A percentile compares a stretch with the other conserved stretches of the same genome.
phyloP scores from a whole-genome alignment of 2,888 invertebrate genomes.

The Anthoptus insignis region DNA sequence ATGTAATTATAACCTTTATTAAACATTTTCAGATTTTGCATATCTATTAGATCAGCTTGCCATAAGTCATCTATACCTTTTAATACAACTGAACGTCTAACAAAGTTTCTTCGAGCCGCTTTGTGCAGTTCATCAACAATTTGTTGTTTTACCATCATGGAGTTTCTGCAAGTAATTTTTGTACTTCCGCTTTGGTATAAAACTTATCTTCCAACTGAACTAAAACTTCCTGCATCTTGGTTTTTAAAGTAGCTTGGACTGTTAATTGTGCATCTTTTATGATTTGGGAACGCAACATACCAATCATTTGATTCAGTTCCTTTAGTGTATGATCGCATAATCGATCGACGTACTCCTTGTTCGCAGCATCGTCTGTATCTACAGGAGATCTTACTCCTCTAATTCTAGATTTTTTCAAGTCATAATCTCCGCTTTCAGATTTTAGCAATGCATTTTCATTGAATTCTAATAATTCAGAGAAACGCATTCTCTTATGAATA shows the following conservation, averaged over 20 bases:
- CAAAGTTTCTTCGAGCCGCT: no score
- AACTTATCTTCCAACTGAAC: no score
- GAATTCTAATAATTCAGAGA: not conserved
- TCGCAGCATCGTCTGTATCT: not conserved
- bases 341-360: not conserved
- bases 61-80: not conserved
- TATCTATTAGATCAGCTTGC: constrained; percentile 51
- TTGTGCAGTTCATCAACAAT: no score
- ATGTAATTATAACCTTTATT: constrained; percentile 8
- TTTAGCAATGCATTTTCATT: not conserved
- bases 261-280: not conserved
- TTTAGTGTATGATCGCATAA: not conserved
- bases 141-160: no score
- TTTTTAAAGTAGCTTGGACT: not conserved
- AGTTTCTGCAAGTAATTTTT: no score
- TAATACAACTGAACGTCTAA: not conserved
- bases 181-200: no score
- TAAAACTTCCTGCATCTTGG: not conserved
- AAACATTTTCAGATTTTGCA: constrained; percentile 29
- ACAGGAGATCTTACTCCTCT: not conserved
- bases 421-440: not conserved
- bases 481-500: constrained; percentile 1
- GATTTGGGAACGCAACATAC: not conserved
- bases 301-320: not conserved
- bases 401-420: not conserved